These are phyloP conservation scores for Tortricodes alternella DNA, from an alignment of 2,888 invertebrate genomes.

Conservation along the genomic window DNA sequence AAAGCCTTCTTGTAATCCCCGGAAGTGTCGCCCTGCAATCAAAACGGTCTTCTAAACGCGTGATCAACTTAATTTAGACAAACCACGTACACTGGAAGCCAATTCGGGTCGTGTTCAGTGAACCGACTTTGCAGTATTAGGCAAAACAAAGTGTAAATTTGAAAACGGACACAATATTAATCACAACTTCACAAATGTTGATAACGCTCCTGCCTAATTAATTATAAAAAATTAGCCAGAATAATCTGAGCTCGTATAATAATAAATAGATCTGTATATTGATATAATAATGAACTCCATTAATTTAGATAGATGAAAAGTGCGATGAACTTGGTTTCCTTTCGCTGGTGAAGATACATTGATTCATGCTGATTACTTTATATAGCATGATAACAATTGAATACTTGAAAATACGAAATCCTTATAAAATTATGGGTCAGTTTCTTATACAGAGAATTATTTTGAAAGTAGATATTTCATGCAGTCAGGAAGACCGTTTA, in stretches of 20 bases:
- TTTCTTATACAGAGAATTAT: constrained; percentile 40
- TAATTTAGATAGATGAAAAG: constrained; percentile 4
- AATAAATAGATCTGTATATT: constrained; percentile 64
- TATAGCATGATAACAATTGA: constrained; percentile 22
- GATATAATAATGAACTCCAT: constrained; percentile 7
- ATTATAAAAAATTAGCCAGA: not conserved
- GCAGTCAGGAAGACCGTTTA: constrained; percentile 35
- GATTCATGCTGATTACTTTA: constrained; percentile 24
- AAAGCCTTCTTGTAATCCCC: constrained; percentile 96
- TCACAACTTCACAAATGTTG: constrained; percentile 20
- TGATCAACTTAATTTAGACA: constrained; percentile 33
- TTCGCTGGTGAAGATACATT: constrained; percentile 13
- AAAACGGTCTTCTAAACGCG: constrained; percentile 67
- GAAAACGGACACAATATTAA: constrained; percentile 31
- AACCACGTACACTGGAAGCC: constrained; percentile 27
- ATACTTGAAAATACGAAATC: constrained; percentile 13
- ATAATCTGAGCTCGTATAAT: constrained; percentile 29
- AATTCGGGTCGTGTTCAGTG: constrained; percentile 2
- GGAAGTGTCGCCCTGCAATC: constrained; percentile 94
- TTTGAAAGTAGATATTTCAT: constrained; percentile 35
- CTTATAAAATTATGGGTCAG: constrained; percentile 62
- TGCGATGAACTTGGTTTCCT: constrained; percentile 1
- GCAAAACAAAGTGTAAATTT: constrained; percentile 31
- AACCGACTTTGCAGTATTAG: constrained; percentile 37
- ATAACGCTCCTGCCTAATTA: constrained; percentile 3